Conservation (phyloP, 2,113 vertebrate species). For the Struthio camelus region DNA sequence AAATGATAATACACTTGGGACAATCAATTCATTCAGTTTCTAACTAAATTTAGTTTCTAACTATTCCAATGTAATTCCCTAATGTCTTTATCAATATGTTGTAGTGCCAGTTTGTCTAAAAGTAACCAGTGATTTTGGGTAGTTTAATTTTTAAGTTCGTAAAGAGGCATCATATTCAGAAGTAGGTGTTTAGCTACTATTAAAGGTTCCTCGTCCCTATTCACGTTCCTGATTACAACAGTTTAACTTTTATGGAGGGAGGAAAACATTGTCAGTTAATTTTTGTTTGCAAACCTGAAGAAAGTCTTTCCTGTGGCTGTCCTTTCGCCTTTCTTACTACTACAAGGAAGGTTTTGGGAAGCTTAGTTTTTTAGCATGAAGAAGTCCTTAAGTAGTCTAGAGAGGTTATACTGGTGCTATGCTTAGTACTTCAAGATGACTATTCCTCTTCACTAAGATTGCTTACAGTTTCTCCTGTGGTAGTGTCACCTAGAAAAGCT, state of each 20-base stretch:
- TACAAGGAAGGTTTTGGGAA: background rate
- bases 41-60: conserved; percentile 45
- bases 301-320: background rate
- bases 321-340: background rate
- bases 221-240: background rate
- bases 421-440: background rate
- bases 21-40: conserved; percentile 52
- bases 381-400: background rate
- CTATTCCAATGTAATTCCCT: background rate
- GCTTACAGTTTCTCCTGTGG: background rate
- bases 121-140: background rate
- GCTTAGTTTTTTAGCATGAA: background rate
- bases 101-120: background rate
- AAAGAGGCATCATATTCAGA: background rate
- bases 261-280: background rate
- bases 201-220: background rate
- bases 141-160: background rate
- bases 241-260: background rate
- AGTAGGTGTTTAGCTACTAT: background rate
- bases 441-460: background rate
- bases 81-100: conserved; percentile 66
- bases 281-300: background rate
- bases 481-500: background rate
- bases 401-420: background rate
- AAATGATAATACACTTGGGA: conserved; percentile 65